phyloP scores from a whole-genome alignment of 2,888 invertebrate genomes.

The Drosophila melanocephala region DNA sequence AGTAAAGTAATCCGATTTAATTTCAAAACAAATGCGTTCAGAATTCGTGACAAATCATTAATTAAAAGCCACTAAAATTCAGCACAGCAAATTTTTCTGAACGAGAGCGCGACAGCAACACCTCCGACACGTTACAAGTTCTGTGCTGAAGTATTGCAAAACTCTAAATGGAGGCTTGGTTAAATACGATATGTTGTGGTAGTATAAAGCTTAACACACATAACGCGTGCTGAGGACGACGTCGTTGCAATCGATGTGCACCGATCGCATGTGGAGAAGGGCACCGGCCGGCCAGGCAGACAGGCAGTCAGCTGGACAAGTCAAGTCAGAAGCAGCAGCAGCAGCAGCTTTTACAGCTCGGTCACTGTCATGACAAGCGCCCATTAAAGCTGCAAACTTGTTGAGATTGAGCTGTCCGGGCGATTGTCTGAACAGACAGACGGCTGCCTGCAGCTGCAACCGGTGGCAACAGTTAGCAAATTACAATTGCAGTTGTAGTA shows the following conservation, averaged over 20 bases:
- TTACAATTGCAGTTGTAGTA: constrained; percentile 31
- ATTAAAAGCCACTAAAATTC: constrained; percentile 45
- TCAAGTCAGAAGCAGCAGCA: background rate
- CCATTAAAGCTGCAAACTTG: constrained; percentile 56
- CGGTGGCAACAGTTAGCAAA: constrained; percentile 36
- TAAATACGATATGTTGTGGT: constrained; percentile 62
- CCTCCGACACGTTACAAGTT: constrained; percentile 72
- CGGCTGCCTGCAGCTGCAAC: constrained; percentile 12
- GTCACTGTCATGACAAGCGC: constrained; percentile 58
- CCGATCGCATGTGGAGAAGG: constrained; percentile 26
- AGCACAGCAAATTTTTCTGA: constrained; percentile 39
- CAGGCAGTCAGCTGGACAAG: constrained; percentile 9
- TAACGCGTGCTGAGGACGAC: constrained; percentile 29
- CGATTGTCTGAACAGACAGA: background rate
- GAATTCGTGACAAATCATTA: constrained; percentile 35
- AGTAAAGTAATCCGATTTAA: constrained; percentile 21
- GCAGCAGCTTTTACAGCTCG: constrained; percentile 13
- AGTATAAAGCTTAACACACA: constrained; percentile 36
- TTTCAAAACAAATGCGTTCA: constrained; percentile 12
- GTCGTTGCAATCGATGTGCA: constrained; percentile 15
- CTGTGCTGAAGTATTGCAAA: constrained; percentile 73
- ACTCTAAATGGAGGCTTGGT: constrained; percentile 77
- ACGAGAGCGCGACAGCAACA: constrained; percentile 38
- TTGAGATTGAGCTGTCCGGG: constrained; percentile 37
- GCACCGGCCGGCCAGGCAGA: constrained; percentile 12